Evolutionary conservation across 1,140 invertebrate species (phyloP), one percentile per base, ranked within the genome.

Genomic region (Archegozetes longisetosus): DNA sequence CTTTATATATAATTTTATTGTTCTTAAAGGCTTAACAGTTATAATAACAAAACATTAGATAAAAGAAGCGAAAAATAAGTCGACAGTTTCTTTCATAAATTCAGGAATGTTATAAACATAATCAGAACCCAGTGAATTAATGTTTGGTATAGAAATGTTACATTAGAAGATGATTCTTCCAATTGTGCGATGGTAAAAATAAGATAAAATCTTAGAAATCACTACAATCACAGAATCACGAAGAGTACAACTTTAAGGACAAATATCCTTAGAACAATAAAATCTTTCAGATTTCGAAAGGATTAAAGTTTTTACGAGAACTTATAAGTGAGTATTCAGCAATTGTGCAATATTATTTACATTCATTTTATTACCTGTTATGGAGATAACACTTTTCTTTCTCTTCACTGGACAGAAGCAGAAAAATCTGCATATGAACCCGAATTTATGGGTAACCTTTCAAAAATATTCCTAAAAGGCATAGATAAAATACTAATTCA

Each of bases 301-400:
- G n/a, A 9, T 61, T n/a, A 53, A 25, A 32, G 52, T 56, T 50
- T 22, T 62, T 12, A 22, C 50, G n/a, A 64, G 62, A 52, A 64
- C 51, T 32, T 50, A 52, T 17, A 58, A 63, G 29, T 54, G 58
- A 25, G 52, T 65, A 4, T 23, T 46, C 20, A 47, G 64, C 9
- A 65, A 65, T 54, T 24, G 50, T 17, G 55, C 56, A 1, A 27
- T 74, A 56, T 61, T 75, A n/a, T 55, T 73, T 27, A 93, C 95
- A 73, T 88, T 93, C 67, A 90, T 93, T 68, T 82, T 84, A 9
- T 73, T 95, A 66, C 90, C 90, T 32, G 84, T 90, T 2, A 82
- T 88, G 73, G 88, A 94, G 76, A 88, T 89, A 17, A 84, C 91
- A 56, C 78, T 94, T 4, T 95, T 95, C 76, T 95, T 90, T 72